phyloP scores from a whole-genome alignment of 2,797 vertebrate species.

The Epinephelus awoara region DNA sequence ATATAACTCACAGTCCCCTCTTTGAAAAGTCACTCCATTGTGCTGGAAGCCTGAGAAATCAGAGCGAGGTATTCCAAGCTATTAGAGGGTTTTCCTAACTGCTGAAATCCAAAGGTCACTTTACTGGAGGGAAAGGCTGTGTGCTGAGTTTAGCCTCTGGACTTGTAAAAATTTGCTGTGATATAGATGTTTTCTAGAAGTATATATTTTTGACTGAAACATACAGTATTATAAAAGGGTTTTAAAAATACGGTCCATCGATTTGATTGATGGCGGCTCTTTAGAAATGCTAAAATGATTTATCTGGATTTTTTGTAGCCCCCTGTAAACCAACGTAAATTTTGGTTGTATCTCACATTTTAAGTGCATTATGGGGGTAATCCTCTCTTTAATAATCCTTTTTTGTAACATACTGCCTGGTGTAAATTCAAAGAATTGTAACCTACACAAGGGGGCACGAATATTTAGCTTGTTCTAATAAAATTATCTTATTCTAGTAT shows the following conservation, averaged over 20 bases:
- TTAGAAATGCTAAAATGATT: background rate
- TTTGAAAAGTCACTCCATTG: conserved; percentile 80
- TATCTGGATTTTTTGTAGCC: background rate
- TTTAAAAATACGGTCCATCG: background rate
- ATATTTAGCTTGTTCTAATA: background rate
- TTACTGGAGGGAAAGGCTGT: conserved; percentile 28
- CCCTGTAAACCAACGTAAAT: conserved; percentile 6
- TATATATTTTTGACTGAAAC: background rate
- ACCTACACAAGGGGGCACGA: background rate
- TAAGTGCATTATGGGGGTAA: too few species aligned
- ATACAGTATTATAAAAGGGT: background rate
- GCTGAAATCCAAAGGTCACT: conserved; percentile 60
- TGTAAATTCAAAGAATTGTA: background rate
- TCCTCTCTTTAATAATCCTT: background rate
- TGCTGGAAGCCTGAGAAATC: conserved; percentile 73
- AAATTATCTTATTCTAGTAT: background rate
- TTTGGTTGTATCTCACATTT: background rate
- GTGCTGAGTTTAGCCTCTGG: conserved; percentile 13
- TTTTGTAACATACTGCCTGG: background rate
- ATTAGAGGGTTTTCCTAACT: conserved; percentile 63
- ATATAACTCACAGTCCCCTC: conserved; percentile 71
- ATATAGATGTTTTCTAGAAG: background rate
- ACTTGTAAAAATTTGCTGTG: background rate
- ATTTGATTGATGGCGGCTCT: background rate
- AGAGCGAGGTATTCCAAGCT: conserved; percentile 69